Evolutionary conservation across 1,140 invertebrate genomes (phyloP).

Genomic region (Nomia melanderi): DNA sequence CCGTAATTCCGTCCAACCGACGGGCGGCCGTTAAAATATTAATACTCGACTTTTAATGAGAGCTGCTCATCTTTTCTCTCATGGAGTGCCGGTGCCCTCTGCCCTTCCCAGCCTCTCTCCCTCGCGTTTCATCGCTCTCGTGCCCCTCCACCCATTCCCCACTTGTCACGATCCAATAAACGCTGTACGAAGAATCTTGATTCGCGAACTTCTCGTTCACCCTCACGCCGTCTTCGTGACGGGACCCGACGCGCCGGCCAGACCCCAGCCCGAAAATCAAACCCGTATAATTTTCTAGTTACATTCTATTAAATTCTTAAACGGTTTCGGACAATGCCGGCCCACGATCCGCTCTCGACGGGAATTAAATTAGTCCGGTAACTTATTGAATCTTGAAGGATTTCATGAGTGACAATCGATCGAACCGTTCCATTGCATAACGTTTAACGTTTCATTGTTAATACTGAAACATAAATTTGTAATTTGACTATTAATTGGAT

Average conservation of each 20-base stretch:
- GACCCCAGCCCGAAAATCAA: no score
- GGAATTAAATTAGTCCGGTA: constrained; percentile 12
- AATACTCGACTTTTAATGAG: constrained; percentile 68
- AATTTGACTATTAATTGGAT: no score
- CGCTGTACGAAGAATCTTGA: constrained; percentile 55
- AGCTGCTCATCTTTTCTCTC: constrained; percentile 55
- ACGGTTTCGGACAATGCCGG: constrained; percentile 23
- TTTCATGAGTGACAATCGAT: constrained; percentile 24
- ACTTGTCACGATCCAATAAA: constrained; percentile 65
- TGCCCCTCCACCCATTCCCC: constrained; percentile 14
- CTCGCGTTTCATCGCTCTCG: constrained; percentile 14
- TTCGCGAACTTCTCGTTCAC: constrained; percentile 43
- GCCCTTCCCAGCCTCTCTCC: constrained; percentile 29
- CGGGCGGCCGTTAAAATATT: constrained; percentile 64
- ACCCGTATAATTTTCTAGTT: constrained; percentile 22
- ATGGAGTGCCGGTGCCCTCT: constrained; percentile 52
- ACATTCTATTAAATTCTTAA: constrained; percentile 57
- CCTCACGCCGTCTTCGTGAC: background rate
- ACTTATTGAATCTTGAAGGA: background rate
- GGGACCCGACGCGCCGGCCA: no score
- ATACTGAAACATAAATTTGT: no score
- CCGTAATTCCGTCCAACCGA: constrained; percentile 50
- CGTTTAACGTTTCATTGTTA: background rate
- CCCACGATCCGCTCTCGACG: no score
- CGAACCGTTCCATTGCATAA: background rate